These are phyloP conservation scores for Spodoptera exigua DNA, from an alignment of 2,888 invertebrate genomes.

Conservation along the genomic window DNA sequence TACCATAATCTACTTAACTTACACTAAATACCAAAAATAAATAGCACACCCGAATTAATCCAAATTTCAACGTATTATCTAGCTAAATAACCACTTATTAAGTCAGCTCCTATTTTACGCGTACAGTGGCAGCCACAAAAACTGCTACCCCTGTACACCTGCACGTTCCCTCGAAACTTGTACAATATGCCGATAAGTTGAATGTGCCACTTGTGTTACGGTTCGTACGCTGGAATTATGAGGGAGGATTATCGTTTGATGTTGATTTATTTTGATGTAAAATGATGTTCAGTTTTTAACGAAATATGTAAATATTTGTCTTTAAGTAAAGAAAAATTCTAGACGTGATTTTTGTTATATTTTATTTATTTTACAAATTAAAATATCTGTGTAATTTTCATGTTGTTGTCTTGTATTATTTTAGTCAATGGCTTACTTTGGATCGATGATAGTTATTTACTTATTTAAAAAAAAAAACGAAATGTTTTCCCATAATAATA, in stretches of 20 bases:
- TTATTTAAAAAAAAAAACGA: too few species aligned
- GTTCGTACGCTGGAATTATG: slow-evolving; percentile 40
- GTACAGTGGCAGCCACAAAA: slow-evolving; percentile 79
- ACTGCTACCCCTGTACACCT: slow-evolving; percentile 83
- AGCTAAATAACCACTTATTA: slow-evolving; percentile 84
- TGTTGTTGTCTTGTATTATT: too few species aligned
- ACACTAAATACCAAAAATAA: slow-evolving; percentile 57
- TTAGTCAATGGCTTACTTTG: too few species aligned
- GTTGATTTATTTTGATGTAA: too few species aligned
- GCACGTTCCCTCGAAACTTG: slow-evolving; percentile 82
- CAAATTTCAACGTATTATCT: slow-evolving; percentile 70
- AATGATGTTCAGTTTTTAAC: too few species aligned
- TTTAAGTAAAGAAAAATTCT: too few species aligned
- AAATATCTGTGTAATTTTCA: too few species aligned
- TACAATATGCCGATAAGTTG: slow-evolving; percentile 74
- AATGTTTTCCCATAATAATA: too few species aligned
- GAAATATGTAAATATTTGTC: too few species aligned
- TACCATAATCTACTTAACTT: slow-evolving; percentile 65
- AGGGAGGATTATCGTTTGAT: slow-evolving; percentile 42
- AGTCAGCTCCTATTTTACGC: slow-evolving; percentile 83
- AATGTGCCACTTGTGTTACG: slow-evolving; percentile 67
- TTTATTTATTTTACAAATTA: too few species aligned
- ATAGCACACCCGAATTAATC: slow-evolving; percentile 70
- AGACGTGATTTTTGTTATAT: too few species aligned
- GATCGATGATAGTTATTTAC: too few species aligned